phyloP scores from a whole-genome alignment of 2,113 vertebrate species.

The Pelvicachromis taeniatus region DNA sequence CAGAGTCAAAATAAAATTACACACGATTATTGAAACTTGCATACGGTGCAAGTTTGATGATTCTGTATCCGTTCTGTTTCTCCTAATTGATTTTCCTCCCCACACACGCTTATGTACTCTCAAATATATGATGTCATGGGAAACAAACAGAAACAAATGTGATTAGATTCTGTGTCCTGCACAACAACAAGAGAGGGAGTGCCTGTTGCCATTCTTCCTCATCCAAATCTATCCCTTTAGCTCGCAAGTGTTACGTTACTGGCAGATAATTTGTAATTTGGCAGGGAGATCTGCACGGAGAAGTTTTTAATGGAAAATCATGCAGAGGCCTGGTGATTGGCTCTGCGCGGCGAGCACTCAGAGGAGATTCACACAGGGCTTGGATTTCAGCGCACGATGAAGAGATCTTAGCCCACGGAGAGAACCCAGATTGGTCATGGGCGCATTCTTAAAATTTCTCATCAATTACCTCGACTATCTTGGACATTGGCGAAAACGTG shows the following conservation, averaged over 20 bases:
- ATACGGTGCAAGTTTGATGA: not conserved
- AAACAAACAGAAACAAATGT: not conserved
- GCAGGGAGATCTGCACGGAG: slow-evolving; percentile 49
- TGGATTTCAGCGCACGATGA: slow-evolving; percentile 52
- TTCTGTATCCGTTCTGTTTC: not conserved
- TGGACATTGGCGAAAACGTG: not conserved
- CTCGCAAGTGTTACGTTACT: slow-evolving; percentile 30
- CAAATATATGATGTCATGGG: slow-evolving; percentile 4
- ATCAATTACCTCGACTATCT: slow-evolving; percentile 13
- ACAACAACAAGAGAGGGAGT: not conserved
- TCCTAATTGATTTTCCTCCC: not conserved
- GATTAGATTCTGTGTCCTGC: not conserved
- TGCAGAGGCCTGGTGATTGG: slow-evolving; percentile 20
- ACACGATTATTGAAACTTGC: not conserved
- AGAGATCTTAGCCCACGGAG: slow-evolving; percentile 1
- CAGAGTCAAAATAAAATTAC: not conserved
- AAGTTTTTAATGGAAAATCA: slow-evolving; percentile 41
- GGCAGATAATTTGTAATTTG: slow-evolving; percentile 11
- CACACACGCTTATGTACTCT: not conserved
- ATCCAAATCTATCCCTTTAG: not conserved
- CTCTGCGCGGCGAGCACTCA: not conserved
- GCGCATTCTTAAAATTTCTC: slow-evolving; percentile 28
- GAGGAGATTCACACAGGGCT: slow-evolving; percentile 53
- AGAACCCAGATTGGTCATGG: slow-evolving; percentile 27
- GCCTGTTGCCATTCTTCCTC: not conserved